These are phyloP conservation scores for Halesus radiatus DNA, from an alignment of 1,140 invertebrate species.

Conservation along the genomic window DNA sequence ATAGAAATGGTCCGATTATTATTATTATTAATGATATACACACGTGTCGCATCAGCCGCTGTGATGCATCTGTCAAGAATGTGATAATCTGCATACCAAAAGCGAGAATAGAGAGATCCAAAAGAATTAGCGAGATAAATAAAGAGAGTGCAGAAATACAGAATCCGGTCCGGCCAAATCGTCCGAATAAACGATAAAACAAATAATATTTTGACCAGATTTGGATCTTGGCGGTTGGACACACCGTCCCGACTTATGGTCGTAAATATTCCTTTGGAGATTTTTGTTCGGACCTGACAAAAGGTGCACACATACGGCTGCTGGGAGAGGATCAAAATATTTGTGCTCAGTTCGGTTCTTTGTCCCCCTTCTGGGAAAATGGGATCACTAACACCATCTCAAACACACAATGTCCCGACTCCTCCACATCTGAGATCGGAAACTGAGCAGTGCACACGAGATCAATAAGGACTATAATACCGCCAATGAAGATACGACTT, in stretches of 20 bases:
- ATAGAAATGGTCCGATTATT: too few relatives aligned
- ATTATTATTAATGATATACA: too few relatives aligned
- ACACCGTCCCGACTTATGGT: slow-evolving; percentile 10
- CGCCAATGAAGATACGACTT: background rate
- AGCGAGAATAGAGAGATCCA: too few relatives aligned
- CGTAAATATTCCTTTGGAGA: slow-evolving; percentile 36
- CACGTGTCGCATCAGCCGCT: too few relatives aligned
- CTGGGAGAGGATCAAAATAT: slow-evolving; percentile 40
- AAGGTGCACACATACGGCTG: slow-evolving; percentile 6
- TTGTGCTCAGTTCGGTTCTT: slow-evolving; percentile 20
- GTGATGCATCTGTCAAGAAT: too few relatives aligned
- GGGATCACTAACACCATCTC: slow-evolving; percentile 28
- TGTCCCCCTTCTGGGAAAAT: slow-evolving; percentile 38
- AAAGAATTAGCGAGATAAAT: too few relatives aligned
- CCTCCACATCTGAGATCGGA: background rate
- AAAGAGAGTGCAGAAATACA: too few relatives aligned
- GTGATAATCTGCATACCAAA: too few relatives aligned
- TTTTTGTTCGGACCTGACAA: slow-evolving; percentile 32
- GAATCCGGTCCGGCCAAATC: too few relatives aligned
- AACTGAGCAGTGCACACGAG: slow-evolving; percentile 5
- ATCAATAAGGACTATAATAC: slow-evolving; percentile 27
- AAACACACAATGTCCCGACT: background rate
- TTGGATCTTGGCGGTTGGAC: background rate
- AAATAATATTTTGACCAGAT: slow-evolving; percentile 17
- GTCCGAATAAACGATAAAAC: slow-evolving; percentile 24